phyloP scores from a whole-genome alignment of 2,888 invertebrate genomes.

The Caenorhabditis afra region DNA sequence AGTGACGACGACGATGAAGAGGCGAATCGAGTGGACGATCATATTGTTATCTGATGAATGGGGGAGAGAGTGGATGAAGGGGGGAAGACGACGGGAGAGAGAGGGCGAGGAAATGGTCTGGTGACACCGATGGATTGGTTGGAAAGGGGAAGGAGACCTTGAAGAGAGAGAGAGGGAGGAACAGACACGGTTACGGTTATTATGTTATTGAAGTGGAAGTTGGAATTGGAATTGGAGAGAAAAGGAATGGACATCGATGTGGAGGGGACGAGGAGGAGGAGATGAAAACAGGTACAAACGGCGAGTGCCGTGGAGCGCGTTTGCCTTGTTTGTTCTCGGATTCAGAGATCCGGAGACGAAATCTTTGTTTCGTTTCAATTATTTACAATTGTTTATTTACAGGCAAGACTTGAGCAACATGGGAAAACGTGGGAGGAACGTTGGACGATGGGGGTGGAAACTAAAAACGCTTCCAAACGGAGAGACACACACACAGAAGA shows the following conservation, averaged over 20 bases:
- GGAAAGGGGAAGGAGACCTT: conserved; percentile 12
- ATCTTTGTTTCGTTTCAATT: no score
- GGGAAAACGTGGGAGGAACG: conserved; percentile 4
- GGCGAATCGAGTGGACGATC: conserved; percentile 7
- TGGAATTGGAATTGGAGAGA: background rate
- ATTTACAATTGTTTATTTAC: conserved; percentile 11
- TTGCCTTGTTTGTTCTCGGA: no score
- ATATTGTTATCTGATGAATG: conserved; percentile 10
- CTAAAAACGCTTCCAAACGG: background rate
- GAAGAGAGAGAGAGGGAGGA: conserved; percentile 23
- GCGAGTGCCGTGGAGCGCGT: background rate
- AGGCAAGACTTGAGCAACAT: conserved; percentile 41
- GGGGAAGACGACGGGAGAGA: conserved; percentile 12
- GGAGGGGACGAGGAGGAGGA: conserved; percentile 20
- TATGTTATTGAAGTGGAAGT: conserved; percentile 33
- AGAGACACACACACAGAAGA: background rate
- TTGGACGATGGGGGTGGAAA: background rate
- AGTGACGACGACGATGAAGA: conserved; percentile 5
- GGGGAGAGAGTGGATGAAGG: conserved; percentile 10
- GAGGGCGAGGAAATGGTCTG: conserved; percentile 10
- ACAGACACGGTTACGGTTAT: conserved; percentile 51
- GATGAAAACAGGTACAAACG: conserved; percentile 6
- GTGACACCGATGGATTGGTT: conserved; percentile 35
- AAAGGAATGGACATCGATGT: background rate
- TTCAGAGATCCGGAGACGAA: no score